Conservation (phyloP, 2,888 invertebrate genomes). For the Anorthoa munda region DNA sequence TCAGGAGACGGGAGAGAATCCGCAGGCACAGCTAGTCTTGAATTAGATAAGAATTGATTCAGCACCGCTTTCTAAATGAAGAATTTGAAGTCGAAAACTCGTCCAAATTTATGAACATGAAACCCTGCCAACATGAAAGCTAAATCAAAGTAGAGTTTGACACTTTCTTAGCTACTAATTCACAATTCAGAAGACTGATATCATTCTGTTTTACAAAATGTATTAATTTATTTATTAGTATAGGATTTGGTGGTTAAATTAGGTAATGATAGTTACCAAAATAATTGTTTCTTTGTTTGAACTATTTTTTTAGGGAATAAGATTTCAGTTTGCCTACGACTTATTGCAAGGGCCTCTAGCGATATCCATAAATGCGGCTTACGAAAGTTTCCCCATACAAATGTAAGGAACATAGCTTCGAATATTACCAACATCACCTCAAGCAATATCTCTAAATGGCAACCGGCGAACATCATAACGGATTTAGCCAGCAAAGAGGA, state of each 20-base stretch:
- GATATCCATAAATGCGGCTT: neutral
- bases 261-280: neutral
- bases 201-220: neutral
- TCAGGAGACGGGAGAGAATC: no score
- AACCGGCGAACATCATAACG: slow-evolving; percentile 29
- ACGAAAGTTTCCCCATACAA: neutral
- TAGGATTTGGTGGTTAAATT: neutral
- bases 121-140: no score
- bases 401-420: slow-evolving; percentile 25
- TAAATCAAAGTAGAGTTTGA: no score
- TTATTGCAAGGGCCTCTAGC: neutral
- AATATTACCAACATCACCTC: slow-evolving; percentile 1
- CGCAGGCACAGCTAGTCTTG: no score
- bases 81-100: no score
- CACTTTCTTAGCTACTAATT: no score
- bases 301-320: neutral
- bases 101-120: no score
- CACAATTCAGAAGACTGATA: no score
- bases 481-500: slow-evolving; percentile 33
- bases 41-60: no score
- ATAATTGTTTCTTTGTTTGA: neutral
- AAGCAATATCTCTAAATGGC: slow-evolving; percentile 46
- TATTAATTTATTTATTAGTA: neutral
- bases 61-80: no score
- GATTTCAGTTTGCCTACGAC: neutral